Base-by-base conservation (phyloP, 2,888 invertebrate genomes). In the Leptopterna dolabrata region DNA sequence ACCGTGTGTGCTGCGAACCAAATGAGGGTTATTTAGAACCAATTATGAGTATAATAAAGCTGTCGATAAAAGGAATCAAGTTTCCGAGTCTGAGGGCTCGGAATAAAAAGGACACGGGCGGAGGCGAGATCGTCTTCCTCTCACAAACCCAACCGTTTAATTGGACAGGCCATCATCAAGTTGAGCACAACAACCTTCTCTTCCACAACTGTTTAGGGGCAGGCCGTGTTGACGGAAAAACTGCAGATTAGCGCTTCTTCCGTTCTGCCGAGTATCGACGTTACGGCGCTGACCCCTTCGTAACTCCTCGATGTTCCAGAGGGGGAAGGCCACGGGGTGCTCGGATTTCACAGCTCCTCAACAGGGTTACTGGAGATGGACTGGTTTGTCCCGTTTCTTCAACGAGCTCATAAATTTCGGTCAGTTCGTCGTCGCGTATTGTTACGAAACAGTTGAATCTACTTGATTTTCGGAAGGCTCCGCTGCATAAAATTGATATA, bases 21-120 rank as follows among this genome's bases (percentile, higher is more conserved):
- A 76, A 30, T 30, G 76, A 27, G 43, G 47, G 45, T 78, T 78
- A 45, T 78, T 78, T 78, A 78, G 24, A 13, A n/a, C 78, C 78
- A 78, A 78, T 78, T 76, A 76, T 19, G 73, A 27, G 16, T 43
- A 43, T 76, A 63, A 30, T 14, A 36, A 43, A 78, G 45, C 45
- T 78, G 43, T 78, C 78, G 47, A 78, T 78, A 78, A 45, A 78
- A 45, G 14, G 24, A n/a, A 41, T 78, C 24, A 27, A 78, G 45
- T 45, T 78, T 29, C 78, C 41, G 41, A 43, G 24, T 7, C 4
- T 27, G 27, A 16, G 71, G 76, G 76, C 19, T 76, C 76, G 13
- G 14, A 41, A n/a, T 76, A 16, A n/a, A 76, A 30, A 29, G 63
- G 19, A 19, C 19, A 63, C 24, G 24, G 24, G 19, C 63, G 0